These are phyloP conservation scores for Channa striata DNA, from an alignment of 2,797 vertebrate genomes.

Conservation along the genomic window DNA sequence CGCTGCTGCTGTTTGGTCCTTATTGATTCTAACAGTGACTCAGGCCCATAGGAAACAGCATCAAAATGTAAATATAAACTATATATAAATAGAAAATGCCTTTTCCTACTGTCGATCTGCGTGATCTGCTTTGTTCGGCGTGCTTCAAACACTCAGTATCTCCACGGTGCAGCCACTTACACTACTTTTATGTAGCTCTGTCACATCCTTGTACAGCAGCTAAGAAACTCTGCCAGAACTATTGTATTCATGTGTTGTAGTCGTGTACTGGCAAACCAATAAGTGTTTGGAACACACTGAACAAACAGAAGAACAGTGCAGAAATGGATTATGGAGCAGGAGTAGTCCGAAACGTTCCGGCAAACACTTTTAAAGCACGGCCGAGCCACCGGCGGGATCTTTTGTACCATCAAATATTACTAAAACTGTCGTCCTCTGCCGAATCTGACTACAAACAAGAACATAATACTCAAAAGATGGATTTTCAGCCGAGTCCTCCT, in stretches of 20 bases:
- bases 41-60: neutral
- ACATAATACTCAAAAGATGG: neutral
- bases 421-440: neutral
- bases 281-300: neutral
- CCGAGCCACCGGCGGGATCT: neutral
- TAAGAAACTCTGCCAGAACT: neutral
- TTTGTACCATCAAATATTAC: neutral
- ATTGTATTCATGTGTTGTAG: neutral
- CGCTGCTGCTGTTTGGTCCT: neutral
- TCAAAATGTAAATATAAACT: neutral
- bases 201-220: neutral
- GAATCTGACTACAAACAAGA: neutral
- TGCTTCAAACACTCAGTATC: neutral
- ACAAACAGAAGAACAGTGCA: neutral
- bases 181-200: neutral
- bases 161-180: neutral
- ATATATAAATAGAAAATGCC: no score
- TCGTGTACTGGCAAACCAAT: slow-evolving; percentile 10
- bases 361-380: neutral
- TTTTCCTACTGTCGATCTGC: neutral
- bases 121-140: neutral
- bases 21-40: neutral
- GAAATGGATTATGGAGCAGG: neutral
- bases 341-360: slow-evolving; percentile 10
- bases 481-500: slow-evolving; percentile 1